Evolutionary conservation across 2,113 vertebrate species (phyloP).

Genomic region (Mirounga angustirostris): DNA sequence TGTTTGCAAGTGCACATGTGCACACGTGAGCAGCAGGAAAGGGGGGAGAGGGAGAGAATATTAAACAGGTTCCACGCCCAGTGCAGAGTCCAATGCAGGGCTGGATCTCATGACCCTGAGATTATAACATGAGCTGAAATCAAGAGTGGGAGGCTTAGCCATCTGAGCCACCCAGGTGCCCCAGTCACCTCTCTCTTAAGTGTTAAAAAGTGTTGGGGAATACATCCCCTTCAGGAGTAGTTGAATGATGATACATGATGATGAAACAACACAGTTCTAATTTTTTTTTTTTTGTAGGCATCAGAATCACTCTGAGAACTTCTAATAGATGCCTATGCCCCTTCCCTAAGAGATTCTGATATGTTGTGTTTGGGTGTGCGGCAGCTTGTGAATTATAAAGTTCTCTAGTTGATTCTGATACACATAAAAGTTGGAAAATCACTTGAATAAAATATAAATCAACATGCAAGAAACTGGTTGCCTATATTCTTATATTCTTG

Average conservation of each 20-base stretch:
- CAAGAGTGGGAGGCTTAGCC: background rate
- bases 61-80: background rate
- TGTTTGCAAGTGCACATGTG: background rate
- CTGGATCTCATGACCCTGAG: background rate
- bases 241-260: background rate
- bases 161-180: background rate
- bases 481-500: background rate
- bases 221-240: background rate
- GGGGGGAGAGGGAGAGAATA: background rate
- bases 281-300: background rate
- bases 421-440: slow-evolving; percentile 2
- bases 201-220: background rate
- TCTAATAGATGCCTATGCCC: background rate
- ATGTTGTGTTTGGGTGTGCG: background rate
- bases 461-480: background rate
- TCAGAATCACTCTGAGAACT: slow-evolving; percentile 48
- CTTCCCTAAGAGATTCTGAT: background rate
- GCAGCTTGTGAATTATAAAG: background rate
- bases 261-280: background rate
- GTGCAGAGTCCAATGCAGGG: background rate
- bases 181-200: background rate
- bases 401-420: slow-evolving; percentile 30
- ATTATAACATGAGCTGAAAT: background rate
- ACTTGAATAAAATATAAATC: slow-evolving; percentile 50
- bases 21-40: background rate